These are phyloP conservation scores for Mesocricetus auratus DNA, from an alignment of 2,113 vertebrate genomes.

Conservation along the genomic window DNA sequence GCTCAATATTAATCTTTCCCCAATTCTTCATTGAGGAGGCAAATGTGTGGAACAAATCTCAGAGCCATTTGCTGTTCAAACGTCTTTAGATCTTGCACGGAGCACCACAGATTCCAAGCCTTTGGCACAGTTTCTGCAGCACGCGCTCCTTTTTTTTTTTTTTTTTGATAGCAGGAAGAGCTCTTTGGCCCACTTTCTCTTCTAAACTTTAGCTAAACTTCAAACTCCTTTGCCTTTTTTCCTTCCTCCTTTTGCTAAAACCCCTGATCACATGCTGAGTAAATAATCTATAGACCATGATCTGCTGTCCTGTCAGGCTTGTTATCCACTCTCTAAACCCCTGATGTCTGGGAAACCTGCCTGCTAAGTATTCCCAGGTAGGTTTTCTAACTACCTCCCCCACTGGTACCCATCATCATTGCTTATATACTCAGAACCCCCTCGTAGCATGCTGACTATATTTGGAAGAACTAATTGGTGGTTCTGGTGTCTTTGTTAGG, in stretches of 20 bases:
- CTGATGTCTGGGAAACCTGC: slow-evolving; percentile 79
- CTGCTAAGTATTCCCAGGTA: slow-evolving; percentile 85
- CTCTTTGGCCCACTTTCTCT: slow-evolving; percentile 85
- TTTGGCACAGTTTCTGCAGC: slow-evolving; percentile 68
- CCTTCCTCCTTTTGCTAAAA: slow-evolving; percentile 79
- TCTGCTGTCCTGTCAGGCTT: slow-evolving; percentile 85
- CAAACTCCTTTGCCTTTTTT: slow-evolving; percentile 76
- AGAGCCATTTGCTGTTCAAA: slow-evolving; percentile 81
- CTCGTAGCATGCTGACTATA: slow-evolving; percentile 83
- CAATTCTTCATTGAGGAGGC: slow-evolving; percentile 64
- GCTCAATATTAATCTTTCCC: slow-evolving; percentile 60
- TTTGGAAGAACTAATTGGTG: slow-evolving; percentile 90
- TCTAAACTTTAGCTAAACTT: slow-evolving; percentile 84
- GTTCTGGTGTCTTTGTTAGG: slow-evolving; percentile 87
- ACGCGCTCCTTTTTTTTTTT: slow-evolving; percentile 78
- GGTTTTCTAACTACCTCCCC: slow-evolving; percentile 84
- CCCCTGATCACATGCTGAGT: slow-evolving; percentile 86
- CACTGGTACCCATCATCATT: slow-evolving; percentile 81
- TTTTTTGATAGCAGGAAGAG: slow-evolving; percentile 79
- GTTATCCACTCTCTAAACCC: slow-evolving; percentile 83
- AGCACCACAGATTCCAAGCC: slow-evolving; percentile 63
- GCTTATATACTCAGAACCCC: slow-evolving; percentile 82
- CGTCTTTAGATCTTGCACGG: slow-evolving; percentile 76
- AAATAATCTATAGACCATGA: slow-evolving; percentile 87
- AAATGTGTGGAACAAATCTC: slow-evolving; percentile 74